Evolutionary conservation across 2,113 vertebrate genomes (phyloP), one percentile per base, ranked within the genome.

Genomic region (Mastomys natalensis): DNA sequence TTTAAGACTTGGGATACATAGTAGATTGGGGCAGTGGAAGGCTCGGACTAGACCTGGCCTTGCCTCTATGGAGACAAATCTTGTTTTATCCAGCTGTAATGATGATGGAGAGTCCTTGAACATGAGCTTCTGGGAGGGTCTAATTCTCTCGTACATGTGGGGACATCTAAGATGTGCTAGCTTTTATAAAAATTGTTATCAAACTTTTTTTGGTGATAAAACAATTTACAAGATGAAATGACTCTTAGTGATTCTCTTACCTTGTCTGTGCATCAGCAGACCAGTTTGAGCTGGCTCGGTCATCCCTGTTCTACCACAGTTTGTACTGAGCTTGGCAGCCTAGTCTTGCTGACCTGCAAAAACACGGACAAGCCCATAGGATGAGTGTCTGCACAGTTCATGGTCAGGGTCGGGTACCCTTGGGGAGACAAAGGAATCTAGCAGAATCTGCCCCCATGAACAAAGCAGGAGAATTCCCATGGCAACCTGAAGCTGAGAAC

Each of bases 291-390:
- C 60, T 1, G 6, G 8, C 85, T n/a, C 19, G 34, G 7, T 5
- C 1, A 8, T 0, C 29, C 8, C 0, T 2, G 0, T 64, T n/a
- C 37, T 5, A 34, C 45, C 10, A 12, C 21, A 4, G 58, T 11
- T 24, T 29, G 43, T 37, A 4, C 37, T 19, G 60, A 45, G 60
- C 31, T 55, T n/a, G 0, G 6, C 21, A 8, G 43, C 51, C 45
- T 26, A 11, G 0, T 45, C 89, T 11, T 12, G n/a, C 19, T 22
- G 31, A 7, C 24, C 62, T 53, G 70, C 16, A 40, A 66, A 73
- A 48, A 0, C 64, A 21, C 16, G 76, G 45, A 17, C 24, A 2
- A 13, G 31, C 26, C 53, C 73, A 76, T 64, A n/a, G 10, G 1
- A 0, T 17, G 66, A 51, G 19, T 0, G 12, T 43, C 55, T 29